Conservation (phyloP, 2,113 vertebrate species). For the Odontophorus gujanensis region DNA sequence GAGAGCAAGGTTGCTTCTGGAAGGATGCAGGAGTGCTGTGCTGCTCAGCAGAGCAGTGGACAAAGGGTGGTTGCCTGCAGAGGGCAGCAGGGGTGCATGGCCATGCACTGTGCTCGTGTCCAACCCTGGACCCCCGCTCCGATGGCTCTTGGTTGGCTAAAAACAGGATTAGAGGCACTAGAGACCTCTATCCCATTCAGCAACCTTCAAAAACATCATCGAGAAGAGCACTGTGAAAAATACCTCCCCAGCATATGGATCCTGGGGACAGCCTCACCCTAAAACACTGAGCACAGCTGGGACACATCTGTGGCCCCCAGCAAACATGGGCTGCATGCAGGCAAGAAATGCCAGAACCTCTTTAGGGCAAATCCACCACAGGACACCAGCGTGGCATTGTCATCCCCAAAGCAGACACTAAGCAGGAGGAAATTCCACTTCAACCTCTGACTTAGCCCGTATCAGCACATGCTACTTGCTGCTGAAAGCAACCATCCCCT, state of each 20-base stretch:
- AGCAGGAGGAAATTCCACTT: background rate
- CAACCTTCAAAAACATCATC: fast-evolving
- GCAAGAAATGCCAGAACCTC: background rate
- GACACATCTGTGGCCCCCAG: background rate
- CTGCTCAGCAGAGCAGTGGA: background rate
- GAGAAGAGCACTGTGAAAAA: background rate
- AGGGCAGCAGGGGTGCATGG: conserved; percentile 41
- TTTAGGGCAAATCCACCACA: background rate
- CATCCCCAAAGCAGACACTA: background rate
- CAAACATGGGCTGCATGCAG: fast-evolving
- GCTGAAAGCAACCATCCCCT: background rate
- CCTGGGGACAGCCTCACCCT: background rate
- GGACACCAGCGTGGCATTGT: background rate
- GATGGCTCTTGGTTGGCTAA: fast-evolving
- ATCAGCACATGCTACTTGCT: fast-evolving
- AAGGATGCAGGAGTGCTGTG: background rate
- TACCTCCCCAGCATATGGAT: fast-evolving
- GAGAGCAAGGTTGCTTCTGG: background rate
- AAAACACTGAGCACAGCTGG: fast-evolving
- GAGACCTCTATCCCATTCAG: no score
- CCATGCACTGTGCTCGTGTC: background rate
- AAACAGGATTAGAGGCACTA: fast-evolving
- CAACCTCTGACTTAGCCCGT: fast-evolving
- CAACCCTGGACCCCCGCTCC: background rate
- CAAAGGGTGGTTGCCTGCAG: background rate